These are phyloP conservation scores for Ferrisia virgata DNA, from an alignment of 2,888 invertebrate genomes.

Conservation along the genomic window DNA sequence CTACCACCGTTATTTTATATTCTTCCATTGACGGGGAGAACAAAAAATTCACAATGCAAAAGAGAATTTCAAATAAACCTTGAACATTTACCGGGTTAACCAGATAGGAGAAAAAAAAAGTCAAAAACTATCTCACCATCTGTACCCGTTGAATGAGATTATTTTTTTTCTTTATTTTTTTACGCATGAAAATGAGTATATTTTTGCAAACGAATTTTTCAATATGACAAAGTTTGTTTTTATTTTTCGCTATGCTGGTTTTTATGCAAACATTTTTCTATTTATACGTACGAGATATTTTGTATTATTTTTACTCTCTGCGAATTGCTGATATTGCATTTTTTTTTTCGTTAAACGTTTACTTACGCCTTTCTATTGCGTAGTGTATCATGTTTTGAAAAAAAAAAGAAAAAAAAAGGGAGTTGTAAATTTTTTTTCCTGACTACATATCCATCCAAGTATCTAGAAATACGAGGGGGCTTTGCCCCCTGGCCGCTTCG, in stretches of 20 bases:
- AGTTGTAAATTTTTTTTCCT: too few species aligned
- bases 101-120: background rate
- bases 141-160: background rate
- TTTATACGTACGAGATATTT: background rate
- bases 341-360: background rate
- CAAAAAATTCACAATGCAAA: background rate
- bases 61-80: background rate
- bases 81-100: background rate
- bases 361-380: background rate
- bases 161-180: background rate
- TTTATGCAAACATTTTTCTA: background rate
- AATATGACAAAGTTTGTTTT: background rate
- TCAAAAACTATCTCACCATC: background rate
- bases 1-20: background rate
- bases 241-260: background rate
- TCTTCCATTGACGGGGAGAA: background rate
- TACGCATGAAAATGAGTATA: background rate
- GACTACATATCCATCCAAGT: too few species aligned
- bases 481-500: too few species aligned
- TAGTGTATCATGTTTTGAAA: background rate
- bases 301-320: background rate
- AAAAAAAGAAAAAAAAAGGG: too few species aligned
- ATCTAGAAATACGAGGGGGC: too few species aligned
- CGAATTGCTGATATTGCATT: background rate
- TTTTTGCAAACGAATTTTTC: background rate